phyloP scores from a whole-genome alignment of 2,797 vertebrate genomes.

The Perdix hodgsoniae region DNA sequence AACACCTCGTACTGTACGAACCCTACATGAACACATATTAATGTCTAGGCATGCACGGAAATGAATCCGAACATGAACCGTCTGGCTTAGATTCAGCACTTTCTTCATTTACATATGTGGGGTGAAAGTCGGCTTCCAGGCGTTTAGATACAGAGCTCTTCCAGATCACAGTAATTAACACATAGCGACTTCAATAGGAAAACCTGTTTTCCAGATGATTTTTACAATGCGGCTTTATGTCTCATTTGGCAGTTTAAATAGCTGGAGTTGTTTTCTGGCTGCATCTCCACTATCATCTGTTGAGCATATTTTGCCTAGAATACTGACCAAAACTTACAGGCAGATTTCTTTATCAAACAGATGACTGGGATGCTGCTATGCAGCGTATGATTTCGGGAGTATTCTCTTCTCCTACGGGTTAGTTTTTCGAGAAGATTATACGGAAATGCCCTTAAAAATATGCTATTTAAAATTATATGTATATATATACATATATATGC shows the following conservation, averaged over 20 bases:
- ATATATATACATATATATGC: not conserved
- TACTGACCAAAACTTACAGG: constrained; percentile 73
- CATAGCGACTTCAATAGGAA: constrained; percentile 85
- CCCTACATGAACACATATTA: constrained; percentile 82
- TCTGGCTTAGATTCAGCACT: constrained; percentile 82
- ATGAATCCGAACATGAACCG: constrained; percentile 79
- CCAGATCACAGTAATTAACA: constrained; percentile 88
- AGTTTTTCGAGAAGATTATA: not conserved
- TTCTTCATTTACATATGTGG: constrained; percentile 80
- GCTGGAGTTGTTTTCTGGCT: constrained; percentile 85
- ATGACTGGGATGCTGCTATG: not conserved
- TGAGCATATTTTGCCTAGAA: constrained; percentile 83
- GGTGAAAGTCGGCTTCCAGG: constrained; percentile 83
- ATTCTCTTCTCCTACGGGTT: not conserved
- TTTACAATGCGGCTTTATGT: constrained; percentile 88
- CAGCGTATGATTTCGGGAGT: not conserved
- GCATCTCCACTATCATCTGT: constrained; percentile 83
- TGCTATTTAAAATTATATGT: not conserved
- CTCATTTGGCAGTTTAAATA: constrained; percentile 87
- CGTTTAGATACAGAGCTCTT: constrained; percentile 81
- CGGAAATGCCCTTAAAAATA: not conserved
- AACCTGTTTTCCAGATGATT: constrained; percentile 89
- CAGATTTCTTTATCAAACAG: not conserved
- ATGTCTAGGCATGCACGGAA: constrained; percentile 82
- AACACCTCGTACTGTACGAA: constrained; percentile 83